Conservation (phyloP, 2,113 vertebrate genomes). For the Oenanthe oenanthe region DNA sequence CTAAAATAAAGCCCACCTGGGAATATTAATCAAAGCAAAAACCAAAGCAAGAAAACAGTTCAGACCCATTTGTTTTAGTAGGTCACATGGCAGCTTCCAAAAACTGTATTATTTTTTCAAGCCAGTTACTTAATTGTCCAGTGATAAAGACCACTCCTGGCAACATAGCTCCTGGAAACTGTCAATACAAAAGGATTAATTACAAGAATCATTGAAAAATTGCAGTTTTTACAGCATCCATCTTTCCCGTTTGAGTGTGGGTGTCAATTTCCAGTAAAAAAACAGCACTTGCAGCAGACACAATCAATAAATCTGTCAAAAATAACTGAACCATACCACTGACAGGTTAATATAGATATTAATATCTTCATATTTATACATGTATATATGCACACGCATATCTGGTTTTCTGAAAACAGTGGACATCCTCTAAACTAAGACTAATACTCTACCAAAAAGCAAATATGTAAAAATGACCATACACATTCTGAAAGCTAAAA, state of each 20-base stretch:
- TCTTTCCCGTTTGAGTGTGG: neutral
- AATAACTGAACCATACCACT: constrained; percentile 33
- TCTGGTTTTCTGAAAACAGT: neutral
- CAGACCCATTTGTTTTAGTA: neutral
- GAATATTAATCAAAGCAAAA: constrained; percentile 31
- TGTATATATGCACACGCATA: rapidly evolving
- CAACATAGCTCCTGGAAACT: neutral
- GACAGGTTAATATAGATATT: constrained; percentile 20
- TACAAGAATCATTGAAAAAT: constrained; percentile 39
- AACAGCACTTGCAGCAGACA: neutral
- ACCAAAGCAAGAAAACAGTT: neutral
- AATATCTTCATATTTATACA: neutral
- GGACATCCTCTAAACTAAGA: neutral
- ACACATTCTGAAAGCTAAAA: neutral
- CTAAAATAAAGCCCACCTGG: neutral
- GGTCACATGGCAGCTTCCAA: neutral
- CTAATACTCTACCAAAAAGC: neutral
- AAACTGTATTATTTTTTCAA: constrained; percentile 8
- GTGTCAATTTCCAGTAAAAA: constrained; percentile 33
- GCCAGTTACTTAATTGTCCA: constrained; percentile 38
- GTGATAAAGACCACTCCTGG: constrained; percentile 33
- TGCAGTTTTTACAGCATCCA: constrained; percentile 7
- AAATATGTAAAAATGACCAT: neutral
- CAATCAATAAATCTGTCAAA: constrained; percentile 59
- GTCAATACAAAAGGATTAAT: constrained; percentile 53